Conservation (phyloP, 2,888 invertebrate genomes). For the Rhamnusium bicolor region DNA sequence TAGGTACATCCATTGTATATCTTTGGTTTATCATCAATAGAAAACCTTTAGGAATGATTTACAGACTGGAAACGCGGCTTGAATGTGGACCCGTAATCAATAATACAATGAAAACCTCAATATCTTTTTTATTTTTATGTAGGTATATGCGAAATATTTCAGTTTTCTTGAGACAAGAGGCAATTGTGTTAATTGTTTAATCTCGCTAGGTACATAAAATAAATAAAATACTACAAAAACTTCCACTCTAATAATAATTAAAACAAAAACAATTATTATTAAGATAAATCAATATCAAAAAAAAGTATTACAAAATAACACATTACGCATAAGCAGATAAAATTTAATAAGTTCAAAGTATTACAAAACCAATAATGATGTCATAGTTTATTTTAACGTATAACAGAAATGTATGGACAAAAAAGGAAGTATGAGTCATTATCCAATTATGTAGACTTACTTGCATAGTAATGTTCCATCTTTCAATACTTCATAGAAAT, state of each 20-base stretch:
- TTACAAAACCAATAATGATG: conserved; percentile 41
- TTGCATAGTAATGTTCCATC: conserved; percentile 94
- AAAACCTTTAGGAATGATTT: no score
- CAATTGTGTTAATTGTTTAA: no score
- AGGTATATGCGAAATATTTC: no score
- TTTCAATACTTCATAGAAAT: conserved; percentile 92
- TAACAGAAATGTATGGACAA: conserved; percentile 32
- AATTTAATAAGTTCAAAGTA: conserved; percentile 30
- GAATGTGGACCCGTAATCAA: no score
- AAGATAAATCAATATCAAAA: background rate
- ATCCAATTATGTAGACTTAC: conserved; percentile 72
- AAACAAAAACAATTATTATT: no score
- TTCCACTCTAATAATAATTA: background rate
- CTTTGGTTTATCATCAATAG: no score
- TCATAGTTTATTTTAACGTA: conserved; percentile 43
- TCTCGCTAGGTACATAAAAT: no score
- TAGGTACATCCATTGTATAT: no score
- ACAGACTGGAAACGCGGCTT: no score
- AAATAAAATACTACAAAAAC: background rate
- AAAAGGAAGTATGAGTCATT: conserved; percentile 44
- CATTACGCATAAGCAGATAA: conserved; percentile 32
- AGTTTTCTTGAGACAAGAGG: no score
- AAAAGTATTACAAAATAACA: background rate
- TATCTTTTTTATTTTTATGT: no score
- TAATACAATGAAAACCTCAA: no score